A percentile compares a stretch with the other conserved stretches of the same genome.
Evolutionary conservation across 2,888 invertebrate species (phyloP).

Genomic region (Muschampia staudingeri): DNA sequence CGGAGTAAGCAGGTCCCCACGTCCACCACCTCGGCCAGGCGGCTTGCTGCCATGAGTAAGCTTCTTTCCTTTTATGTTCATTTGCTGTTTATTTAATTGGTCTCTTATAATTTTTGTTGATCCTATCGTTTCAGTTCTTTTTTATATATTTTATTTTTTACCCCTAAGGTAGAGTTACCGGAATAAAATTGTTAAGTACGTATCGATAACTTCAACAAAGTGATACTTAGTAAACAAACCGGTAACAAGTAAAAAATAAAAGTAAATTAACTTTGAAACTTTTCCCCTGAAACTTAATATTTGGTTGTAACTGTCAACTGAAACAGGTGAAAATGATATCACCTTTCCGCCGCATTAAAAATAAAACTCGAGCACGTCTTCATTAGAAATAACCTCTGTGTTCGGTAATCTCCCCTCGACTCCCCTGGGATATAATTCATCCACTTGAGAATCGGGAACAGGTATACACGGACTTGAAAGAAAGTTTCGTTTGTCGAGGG

Average conservation of each 20-base stretch:
- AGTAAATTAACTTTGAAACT: not conserved
- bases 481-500: slow-evolving; percentile 89
- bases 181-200: not conserved
- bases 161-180: not conserved
- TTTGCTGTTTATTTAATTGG: slow-evolving; percentile 80
- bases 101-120: slow-evolving; percentile 65
- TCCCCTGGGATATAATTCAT: slow-evolving; percentile 90
- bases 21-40: slow-evolving; percentile 90
- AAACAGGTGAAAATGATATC: slow-evolving; percentile 84
- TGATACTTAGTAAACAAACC: not conserved
- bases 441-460: slow-evolving; percentile 90
- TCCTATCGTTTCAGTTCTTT: slow-evolving; percentile 16
- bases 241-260: not conserved
- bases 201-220: not conserved
- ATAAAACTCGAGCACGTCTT: slow-evolving; percentile 86
- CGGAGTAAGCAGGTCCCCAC: slow-evolving; percentile 90
- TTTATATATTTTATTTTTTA: not conserved
- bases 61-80: slow-evolving; percentile 89
- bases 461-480: slow-evolving; percentile 90
- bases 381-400: slow-evolving; percentile 86
- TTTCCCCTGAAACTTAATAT: slow-evolving; percentile 34
- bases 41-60: slow-evolving; percentile 91
- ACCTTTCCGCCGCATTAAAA: slow-evolving; percentile 82
- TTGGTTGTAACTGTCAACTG: slow-evolving; percentile 20
- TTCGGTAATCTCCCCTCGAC: slow-evolving; percentile 81